Conservation (phyloP, 2,113 vertebrate genomes). For the Empidonax alnorum region DNA sequence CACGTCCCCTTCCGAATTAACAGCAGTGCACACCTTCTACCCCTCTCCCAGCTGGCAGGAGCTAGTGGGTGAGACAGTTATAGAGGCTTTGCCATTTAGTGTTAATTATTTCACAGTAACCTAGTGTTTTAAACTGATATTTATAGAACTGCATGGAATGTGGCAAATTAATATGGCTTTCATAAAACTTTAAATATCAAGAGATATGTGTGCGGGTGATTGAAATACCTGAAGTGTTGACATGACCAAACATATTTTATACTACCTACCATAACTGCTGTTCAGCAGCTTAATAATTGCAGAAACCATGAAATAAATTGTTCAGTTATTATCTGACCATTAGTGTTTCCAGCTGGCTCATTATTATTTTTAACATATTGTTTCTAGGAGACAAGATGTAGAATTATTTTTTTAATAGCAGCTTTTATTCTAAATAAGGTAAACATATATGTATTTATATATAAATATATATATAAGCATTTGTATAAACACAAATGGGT, state of each 20-base stretch:
- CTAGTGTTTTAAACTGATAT: neutral
- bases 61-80: fast-evolving
- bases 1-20: neutral
- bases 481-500: neutral
- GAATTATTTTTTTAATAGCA: neutral
- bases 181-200: neutral
- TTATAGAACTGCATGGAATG: neutral
- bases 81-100: neutral
- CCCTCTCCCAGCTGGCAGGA: neutral
- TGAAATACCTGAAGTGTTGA: neutral
- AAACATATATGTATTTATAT: neutral
- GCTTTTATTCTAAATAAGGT: neutral
- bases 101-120: neutral
- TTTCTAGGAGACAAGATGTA: neutral
- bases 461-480: neutral
- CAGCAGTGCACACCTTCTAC: neutral
- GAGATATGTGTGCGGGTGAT: neutral
- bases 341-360: neutral
- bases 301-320: neutral
- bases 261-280: neutral
- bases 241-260: neutral
- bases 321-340: neutral
- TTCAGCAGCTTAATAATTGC: neutral
- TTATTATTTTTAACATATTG: neutral
- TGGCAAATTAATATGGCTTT: neutral